Evolutionary conservation across 2,113 vertebrate species (phyloP).

Genomic region (Aldabrachelys gigantea): DNA sequence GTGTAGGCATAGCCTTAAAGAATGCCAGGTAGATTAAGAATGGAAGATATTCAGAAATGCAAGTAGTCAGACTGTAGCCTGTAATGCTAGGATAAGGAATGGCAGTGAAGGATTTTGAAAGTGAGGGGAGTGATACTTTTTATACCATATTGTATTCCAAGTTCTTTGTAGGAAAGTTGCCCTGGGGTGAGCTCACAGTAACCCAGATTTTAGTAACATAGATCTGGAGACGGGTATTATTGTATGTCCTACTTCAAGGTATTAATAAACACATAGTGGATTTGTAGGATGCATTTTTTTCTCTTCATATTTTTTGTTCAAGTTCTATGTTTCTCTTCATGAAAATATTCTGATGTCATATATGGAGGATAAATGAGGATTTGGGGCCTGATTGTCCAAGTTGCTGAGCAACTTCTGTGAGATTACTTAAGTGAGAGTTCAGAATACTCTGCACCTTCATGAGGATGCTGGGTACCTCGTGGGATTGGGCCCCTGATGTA

Average conservation of each 20-base stretch:
- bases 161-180: neutral
- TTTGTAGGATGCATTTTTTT: neutral
- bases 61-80: neutral
- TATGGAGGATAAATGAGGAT: neutral
- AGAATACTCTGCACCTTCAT: neutral
- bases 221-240: no score
- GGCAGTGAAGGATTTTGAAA: neutral
- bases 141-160: neutral
- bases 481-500: neutral
- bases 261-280: no score
- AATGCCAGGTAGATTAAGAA: neutral
- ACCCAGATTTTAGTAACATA: neutral
- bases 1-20: no score
- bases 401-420: neutral
- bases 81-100: neutral
- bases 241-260: no score
- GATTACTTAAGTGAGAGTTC: neutral
- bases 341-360: neutral
- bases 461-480: neutral
- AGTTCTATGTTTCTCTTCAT: neutral
- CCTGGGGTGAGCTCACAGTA: neutral
- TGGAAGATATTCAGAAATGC: neutral
- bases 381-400: neutral
- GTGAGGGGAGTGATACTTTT: neutral
- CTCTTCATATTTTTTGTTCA: neutral